Evolutionary conservation across 2,113 vertebrate species (phyloP), one percentile per base, ranked within the genome.

Genomic region (Dasyprocta punctata): DNA sequence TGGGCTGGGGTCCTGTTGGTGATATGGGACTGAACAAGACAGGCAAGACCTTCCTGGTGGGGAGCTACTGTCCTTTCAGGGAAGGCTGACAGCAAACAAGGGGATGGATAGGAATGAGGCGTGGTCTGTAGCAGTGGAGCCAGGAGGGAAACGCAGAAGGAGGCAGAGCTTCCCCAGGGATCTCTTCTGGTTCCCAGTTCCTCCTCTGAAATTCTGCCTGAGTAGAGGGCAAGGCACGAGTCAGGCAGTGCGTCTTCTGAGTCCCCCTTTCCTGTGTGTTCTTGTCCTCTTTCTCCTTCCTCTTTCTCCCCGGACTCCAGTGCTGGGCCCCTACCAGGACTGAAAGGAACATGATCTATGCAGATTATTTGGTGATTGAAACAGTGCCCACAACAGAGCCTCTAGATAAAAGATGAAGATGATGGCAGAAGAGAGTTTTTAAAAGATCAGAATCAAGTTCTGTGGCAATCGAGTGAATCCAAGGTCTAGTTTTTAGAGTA

Each of bases 101-200:
- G 77, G 44, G 11, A 36, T 11, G 7, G 71, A 13, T 0, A 49
- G 71, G 82, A 36, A 3, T 9, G 5, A 33, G 44, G 38, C 19
- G 4, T 7, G 36, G 63, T 47, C 11, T 52, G 41, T 0, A 17
- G 24, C 52, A 4, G 90, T 0, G 71, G 30, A 7, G 36, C 75
- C 19, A 13, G 7, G 26, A 9, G 41, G n/a, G 92, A 38, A 49
- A 30, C 0, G 0, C 2, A 0, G 28, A 2, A 67, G 83, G 33
- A 30, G 4, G 8, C 3, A 41, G 67, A 41, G 30, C 7, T n/a
- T 16, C 71, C 71, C 12, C 58, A 49, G 17, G 2, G 3, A 0
- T 0, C 11, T 56, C 20, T 65, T 22, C 2, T 1, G 2, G n/a
- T 22, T 78, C 38, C 36, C 19, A 4, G 24, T 47, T 44, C 20